Base-by-base conservation (phyloP, 2,888 invertebrate genomes). In the Drosophila helvetica region DNA sequence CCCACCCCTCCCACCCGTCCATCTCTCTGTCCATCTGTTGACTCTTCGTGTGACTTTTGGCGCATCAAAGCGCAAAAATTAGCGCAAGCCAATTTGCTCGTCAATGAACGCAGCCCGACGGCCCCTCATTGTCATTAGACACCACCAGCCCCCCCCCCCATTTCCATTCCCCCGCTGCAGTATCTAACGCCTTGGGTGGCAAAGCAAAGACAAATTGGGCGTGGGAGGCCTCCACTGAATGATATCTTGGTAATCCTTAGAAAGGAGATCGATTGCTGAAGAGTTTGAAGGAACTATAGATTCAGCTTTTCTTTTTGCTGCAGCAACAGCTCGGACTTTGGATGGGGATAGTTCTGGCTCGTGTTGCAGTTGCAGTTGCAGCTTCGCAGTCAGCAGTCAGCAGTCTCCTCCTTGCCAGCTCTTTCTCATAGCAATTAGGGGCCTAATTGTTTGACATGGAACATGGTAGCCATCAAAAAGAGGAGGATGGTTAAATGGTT, bases 21-120 rank as follows among this genome's bases (percentile, higher is more conserved):
- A 60, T 52, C 52, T 12, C 53, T 7, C 33, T 3, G 10, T 48
- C 56, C 58, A 58, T 62, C 55, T 60, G 38, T 61, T 77, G 78
- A 75, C 84, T 73, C 79, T 83, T 73, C 54, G 71, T 71, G 65
- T 84, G 83, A 86, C 86, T 86, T 73, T 80, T 83, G 86, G 70
- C 79, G 71, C 77, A 78, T 79, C 10, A 33, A 33, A 33, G 33
- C 71, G 53, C 63, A 46, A 68, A 78, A 83, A 83, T 86, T 83
- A 83, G 78, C 79, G 75, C 84, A 74, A 58, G 59, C 76, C 74
- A 83, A 84, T 86, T 80, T 38, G n/a, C 38, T 6, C 2, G 12
- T 38, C 75, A 86, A 78, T 84, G 81, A 83, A 76, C 80, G 71
- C 72, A 73, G 74, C 65, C 65, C 78, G 73, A 58, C 57, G 78